Evolutionary conservation across 2,113 vertebrate genomes (phyloP).

Genomic region (Osmerus mordax): DNA sequence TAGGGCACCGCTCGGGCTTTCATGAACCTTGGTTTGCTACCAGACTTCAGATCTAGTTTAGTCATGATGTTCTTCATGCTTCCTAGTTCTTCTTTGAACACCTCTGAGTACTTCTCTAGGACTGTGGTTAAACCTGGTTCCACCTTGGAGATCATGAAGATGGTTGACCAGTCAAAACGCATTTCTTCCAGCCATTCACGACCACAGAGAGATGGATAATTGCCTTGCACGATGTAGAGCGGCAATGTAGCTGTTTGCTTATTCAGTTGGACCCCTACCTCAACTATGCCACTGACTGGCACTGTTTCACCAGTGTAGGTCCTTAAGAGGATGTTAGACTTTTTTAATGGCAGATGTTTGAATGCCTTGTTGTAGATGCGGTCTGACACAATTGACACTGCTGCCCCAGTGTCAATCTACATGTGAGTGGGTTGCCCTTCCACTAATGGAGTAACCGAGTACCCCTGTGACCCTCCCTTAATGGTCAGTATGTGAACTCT

Average conservation of each 20-base stretch:
- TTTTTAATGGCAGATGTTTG: no score
- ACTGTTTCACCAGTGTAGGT: background rate
- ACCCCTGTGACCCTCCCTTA: no score
- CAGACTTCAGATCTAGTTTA: background rate
- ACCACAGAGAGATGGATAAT: background rate
- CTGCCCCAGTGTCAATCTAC: no score
- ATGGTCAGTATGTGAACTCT: no score
- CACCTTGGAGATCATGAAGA: background rate
- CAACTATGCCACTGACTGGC: background rate
- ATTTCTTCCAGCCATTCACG: background rate
- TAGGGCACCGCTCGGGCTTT: constrained; percentile 7
- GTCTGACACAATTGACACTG: no score
- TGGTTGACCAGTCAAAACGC: background rate
- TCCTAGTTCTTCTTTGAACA: background rate
- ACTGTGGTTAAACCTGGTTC: background rate
- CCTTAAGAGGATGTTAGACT: background rate
- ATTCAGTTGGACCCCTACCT: background rate
- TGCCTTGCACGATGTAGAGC: background rate
- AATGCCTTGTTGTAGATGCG: no score
- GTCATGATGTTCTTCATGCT: background rate
- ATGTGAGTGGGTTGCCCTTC: no score
- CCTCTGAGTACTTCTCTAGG: background rate
- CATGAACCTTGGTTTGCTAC: background rate
- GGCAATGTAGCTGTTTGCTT: background rate
- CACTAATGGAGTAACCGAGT: no score